Percentiles rank a stretch among this genome's conserved stretches.
Conservation (phyloP, 2,888 invertebrate genomes). For the Drosophila pegasa region DNA sequence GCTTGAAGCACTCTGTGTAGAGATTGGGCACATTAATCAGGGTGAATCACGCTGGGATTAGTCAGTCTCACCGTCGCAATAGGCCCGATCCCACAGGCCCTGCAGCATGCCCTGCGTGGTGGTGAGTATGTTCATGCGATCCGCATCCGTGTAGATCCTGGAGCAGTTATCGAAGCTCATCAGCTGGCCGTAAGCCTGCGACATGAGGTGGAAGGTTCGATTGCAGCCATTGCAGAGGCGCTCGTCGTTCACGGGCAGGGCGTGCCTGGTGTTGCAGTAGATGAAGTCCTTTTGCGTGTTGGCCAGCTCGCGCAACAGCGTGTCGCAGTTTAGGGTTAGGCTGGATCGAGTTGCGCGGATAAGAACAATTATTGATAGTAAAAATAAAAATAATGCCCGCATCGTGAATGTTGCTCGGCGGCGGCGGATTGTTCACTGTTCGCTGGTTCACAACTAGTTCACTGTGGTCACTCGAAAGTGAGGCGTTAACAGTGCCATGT, state of each 20-base stretch:
- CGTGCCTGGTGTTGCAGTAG: constrained; percentile 59
- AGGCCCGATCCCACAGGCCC: constrained; percentile 73
- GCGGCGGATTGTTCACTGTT: background rate
- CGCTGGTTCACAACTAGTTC: background rate
- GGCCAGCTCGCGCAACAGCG: constrained; percentile 45
- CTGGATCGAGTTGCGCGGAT: background rate
- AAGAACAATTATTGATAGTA: constrained; percentile 15
- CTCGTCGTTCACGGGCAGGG: constrained; percentile 45
- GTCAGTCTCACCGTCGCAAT: constrained; percentile 68
- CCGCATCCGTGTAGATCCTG: constrained; percentile 65
- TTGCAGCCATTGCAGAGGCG: constrained; percentile 63
- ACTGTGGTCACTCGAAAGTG: constrained; percentile 10
- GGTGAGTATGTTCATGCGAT: constrained; percentile 76
- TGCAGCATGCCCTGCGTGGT: constrained; percentile 63
- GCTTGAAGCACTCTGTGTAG: constrained; percentile 65
- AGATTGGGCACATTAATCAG: background rate
- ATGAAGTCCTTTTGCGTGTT: constrained; percentile 55
- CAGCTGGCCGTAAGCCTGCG: constrained; percentile 24
- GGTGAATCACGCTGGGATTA: background rate
- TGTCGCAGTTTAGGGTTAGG: constrained; percentile 27
- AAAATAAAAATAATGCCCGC: constrained; percentile 9
- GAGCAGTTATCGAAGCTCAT: constrained; percentile 56
- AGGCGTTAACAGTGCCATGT: constrained; percentile 18
- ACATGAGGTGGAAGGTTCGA: background rate
- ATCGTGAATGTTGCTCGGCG: constrained; percentile 6